Evolutionary conservation across 2,113 vertebrate species (phyloP).

Genomic region (Cranoglanis bouderius): DNA sequence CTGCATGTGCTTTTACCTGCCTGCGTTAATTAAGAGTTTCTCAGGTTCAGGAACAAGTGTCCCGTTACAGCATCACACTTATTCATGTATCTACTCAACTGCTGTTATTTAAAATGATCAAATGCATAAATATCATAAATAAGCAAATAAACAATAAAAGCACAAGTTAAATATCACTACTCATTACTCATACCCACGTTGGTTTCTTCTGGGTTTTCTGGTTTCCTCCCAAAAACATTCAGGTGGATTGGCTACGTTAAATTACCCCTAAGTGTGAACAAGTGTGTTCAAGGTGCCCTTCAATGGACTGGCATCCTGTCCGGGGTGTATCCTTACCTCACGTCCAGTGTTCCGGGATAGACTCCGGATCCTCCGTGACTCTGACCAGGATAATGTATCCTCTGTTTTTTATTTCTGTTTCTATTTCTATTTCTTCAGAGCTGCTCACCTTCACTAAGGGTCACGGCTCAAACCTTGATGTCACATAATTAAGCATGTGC

Average conservation of each 20-base stretch:
- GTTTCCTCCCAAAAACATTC: no score
- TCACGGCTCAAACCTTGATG: neutral
- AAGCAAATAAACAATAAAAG: neutral
- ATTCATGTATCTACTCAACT: neutral
- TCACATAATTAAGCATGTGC: neutral
- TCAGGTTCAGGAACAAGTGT: neutral
- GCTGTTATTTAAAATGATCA: neutral
- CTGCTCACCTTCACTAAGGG: neutral
- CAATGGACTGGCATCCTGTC: neutral
- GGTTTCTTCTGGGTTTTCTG: no score
- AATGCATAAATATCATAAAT: neutral
- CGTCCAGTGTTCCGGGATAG: neutral
- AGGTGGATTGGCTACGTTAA: neutral
- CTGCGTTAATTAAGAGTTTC: neutral
- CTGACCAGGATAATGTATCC: neutral
- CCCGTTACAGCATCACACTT: neutral
- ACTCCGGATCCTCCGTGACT: neutral
- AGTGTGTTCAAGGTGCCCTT: neutral
- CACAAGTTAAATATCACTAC: neutral
- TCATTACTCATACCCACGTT: no score
- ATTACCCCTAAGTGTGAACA: neutral
- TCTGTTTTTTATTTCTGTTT: neutral
- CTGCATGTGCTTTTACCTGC: slow-evolving; percentile 1
- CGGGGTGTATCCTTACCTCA: neutral
- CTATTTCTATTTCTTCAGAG: neutral